Percentiles rank a stretch among this genome's conserved stretches.
These are phyloP conservation scores for Bombyx mandarina DNA, from an alignment of 1,140 invertebrate species.

Conservation along the genomic window DNA sequence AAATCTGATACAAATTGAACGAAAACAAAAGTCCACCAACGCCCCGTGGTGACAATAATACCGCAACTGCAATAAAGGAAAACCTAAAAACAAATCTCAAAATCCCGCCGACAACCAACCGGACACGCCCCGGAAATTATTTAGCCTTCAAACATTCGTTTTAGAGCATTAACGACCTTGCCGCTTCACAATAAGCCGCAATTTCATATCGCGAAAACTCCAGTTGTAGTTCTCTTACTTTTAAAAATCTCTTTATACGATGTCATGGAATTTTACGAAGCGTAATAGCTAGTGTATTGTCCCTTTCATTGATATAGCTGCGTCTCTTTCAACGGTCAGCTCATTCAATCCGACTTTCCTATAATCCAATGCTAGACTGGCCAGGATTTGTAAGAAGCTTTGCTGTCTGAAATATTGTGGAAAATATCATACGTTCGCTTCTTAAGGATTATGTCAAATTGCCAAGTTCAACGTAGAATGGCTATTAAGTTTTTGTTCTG, in stretches of 20 bases:
- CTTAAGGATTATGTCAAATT: constrained; percentile 41
- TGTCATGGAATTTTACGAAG: constrained; percentile 59
- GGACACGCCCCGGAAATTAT: constrained; percentile 68
- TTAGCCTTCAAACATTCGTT: constrained; percentile 43
- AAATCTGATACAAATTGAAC: too few relatives aligned
- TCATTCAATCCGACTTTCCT: constrained; percentile 43
- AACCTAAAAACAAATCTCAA: constrained; percentile 59
- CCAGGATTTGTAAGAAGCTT: constrained; percentile 45
- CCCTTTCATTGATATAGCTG: constrained; percentile 25
- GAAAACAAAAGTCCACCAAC: constrained; percentile 6
- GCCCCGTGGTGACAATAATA: constrained; percentile 53
- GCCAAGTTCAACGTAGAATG: constrained; percentile 14
- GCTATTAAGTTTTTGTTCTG: constrained; percentile 6
- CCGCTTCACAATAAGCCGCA: constrained; percentile 6
- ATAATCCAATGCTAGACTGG: constrained; percentile 54
- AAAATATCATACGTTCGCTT: constrained; percentile 36
- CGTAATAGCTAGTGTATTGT: constrained; percentile 38
- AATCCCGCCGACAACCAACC: constrained; percentile 59
- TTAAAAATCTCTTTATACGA: constrained; percentile 51
- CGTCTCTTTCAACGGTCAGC: constrained; percentile 34
- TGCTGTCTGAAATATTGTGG: constrained; percentile 35
- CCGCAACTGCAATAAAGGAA: constrained; percentile 55
- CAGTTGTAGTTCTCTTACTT: constrained; percentile 30
- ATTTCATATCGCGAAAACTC: constrained; percentile 7
- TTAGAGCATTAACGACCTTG: constrained; percentile 23